These are phyloP conservation scores for Drosophila repletoides DNA, from an alignment of 1,140 invertebrate genomes.

Conservation along the genomic window DNA sequence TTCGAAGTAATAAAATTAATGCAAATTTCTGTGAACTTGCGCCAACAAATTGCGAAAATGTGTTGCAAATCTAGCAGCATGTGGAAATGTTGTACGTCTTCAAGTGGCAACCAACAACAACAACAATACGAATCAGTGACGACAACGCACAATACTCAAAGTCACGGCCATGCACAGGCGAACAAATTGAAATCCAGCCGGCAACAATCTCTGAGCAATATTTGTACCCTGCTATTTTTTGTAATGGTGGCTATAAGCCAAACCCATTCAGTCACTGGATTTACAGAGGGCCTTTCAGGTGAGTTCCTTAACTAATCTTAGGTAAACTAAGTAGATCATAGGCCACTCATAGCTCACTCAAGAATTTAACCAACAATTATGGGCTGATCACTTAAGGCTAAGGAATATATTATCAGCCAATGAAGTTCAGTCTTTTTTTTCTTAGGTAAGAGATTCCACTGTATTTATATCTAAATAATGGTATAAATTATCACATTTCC, in stretches of 20 bases:
- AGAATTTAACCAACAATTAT: no score
- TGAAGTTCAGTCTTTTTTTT: no score
- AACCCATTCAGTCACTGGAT: constrained; percentile 19
- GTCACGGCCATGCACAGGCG: constrained; percentile 22
- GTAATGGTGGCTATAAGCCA: constrained; percentile 50
- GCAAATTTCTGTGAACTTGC: constrained; percentile 65
- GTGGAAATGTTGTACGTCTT: constrained; percentile 61
- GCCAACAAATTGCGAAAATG: constrained; percentile 64
- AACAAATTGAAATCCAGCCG: not conserved
- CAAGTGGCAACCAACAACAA: constrained; percentile 44
- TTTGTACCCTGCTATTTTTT: constrained; percentile 21
- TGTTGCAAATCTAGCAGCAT: constrained; percentile 69
- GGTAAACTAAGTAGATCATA: not conserved
- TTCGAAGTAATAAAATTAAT: constrained; percentile 44
- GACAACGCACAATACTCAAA: constrained; percentile 19
- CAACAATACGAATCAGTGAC: constrained; percentile 13
- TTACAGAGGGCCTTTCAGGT: constrained; percentile 51
- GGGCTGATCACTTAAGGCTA: no score
- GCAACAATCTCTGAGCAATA: constrained; percentile 13
- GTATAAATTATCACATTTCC: no score
- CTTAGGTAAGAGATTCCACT: no score
- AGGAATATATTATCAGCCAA: no score
- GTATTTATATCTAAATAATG: no score
- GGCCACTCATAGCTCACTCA: no score
- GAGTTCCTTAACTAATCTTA: constrained; percentile 30